Conservation (phyloP, 2,888 invertebrate species). For the Stenchaetothrips biformis region DNA sequence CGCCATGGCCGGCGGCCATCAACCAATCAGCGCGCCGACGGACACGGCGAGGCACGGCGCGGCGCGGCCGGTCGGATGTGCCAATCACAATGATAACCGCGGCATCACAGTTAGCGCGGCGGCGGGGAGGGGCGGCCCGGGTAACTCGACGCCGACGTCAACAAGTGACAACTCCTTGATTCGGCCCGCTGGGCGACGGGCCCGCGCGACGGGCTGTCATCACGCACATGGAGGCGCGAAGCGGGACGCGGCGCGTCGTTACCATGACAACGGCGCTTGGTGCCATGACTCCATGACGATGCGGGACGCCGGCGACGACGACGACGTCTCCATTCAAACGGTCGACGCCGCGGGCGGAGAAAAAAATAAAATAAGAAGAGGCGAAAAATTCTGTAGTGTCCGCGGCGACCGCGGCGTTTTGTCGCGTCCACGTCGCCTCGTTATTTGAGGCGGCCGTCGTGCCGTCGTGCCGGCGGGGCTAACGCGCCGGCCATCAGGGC, state of each 20-base stretch:
- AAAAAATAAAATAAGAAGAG: too few relatives aligned
- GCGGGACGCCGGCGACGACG: too few relatives aligned
- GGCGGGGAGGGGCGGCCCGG: not conserved
- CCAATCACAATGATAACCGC: slow-evolving; percentile 17
- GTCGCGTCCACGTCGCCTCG: not conserved
- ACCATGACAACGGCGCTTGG: too few relatives aligned
- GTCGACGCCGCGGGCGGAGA: too few relatives aligned
- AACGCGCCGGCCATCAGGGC: too few relatives aligned
- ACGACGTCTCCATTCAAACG: too few relatives aligned
- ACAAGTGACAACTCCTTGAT: not conserved
- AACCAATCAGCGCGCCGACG: slow-evolving; percentile 4
- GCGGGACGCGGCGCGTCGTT: too few relatives aligned
- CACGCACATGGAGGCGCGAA: not conserved
- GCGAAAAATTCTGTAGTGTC: too few relatives aligned
- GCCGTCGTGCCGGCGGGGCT: too few relatives aligned
- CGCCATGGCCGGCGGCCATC: not conserved
- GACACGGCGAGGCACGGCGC: not conserved
- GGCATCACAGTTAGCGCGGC: not conserved
- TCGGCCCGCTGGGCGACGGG: not conserved
- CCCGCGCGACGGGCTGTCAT: not conserved
- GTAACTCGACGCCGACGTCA: not conserved
- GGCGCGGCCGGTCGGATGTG: slow-evolving; percentile 5
- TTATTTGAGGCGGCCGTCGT: too few relatives aligned
- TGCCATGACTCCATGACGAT: too few relatives aligned
- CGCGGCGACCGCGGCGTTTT: not conserved